These are phyloP conservation scores for Caenorhabditis wallacei DNA, from an alignment of 2,888 invertebrate species.

Conservation along the genomic window DNA sequence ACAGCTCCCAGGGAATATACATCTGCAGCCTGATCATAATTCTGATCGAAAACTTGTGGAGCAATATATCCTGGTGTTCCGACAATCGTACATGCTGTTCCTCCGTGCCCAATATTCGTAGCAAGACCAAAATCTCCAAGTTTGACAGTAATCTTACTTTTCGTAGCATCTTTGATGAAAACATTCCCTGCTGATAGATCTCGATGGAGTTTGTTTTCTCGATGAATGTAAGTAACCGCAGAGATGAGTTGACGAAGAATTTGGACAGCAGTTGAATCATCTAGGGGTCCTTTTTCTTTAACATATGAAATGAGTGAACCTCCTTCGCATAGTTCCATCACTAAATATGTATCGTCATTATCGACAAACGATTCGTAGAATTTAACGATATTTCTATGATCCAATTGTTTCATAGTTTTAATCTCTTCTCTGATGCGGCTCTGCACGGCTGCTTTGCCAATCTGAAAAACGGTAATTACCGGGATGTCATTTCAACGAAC, in stretches of 20 bases:
- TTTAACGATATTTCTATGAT: constrained; percentile 61
- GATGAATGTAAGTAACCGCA: constrained; percentile 69
- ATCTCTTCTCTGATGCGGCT: constrained; percentile 49
- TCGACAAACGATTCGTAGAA: constrained; percentile 65
- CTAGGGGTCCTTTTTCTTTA: constrained; percentile 57
- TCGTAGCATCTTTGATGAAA: constrained; percentile 63
- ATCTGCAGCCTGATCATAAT: constrained; percentile 65
- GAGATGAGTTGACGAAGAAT: constrained; percentile 70
- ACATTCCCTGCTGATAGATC: constrained; percentile 75
- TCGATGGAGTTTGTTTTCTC: constrained; percentile 66
- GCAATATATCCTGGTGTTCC: constrained; percentile 78
- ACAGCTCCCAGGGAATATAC: constrained; percentile 68
- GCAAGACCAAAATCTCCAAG: constrained; percentile 75
- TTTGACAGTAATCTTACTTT: constrained; percentile 58
- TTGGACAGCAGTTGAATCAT: constrained; percentile 64
- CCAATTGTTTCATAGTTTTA: constrained; percentile 48
- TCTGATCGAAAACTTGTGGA: constrained; percentile 64
- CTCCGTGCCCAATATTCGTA: constrained; percentile 47
- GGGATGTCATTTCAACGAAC: neutral
- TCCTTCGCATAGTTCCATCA: constrained; percentile 72
- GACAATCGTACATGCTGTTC: constrained; percentile 67
- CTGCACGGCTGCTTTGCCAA: constrained; percentile 25
- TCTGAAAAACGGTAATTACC: constrained; percentile 33
- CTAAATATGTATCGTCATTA: constrained; percentile 64
- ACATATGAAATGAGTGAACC: constrained; percentile 68